Evolutionary conservation across 2,113 vertebrate genomes (phyloP).

Genomic region (Ovis canadensis): DNA sequence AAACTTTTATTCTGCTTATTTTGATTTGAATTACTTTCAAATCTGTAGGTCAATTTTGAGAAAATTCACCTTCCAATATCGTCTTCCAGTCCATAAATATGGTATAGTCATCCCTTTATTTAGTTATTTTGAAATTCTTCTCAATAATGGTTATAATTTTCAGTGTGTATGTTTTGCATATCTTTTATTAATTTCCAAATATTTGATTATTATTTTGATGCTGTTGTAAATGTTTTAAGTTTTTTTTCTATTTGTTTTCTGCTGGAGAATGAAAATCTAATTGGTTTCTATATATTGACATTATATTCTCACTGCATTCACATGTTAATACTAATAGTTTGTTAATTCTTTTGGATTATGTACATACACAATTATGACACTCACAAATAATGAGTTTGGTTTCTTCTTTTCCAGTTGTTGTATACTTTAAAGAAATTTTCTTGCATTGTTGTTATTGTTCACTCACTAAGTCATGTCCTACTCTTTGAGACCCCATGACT

Average conservation of each 20-base stretch:
- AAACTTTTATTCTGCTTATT: not conserved
- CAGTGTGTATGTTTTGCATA: not conserved
- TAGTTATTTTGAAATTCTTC: not conserved
- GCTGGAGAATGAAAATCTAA: not conserved
- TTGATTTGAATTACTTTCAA: not conserved
- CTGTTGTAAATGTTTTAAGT: not conserved
- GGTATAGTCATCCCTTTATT: not conserved
- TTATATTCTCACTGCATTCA: not conserved
- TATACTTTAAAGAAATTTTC: not conserved
- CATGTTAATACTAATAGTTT: not conserved
- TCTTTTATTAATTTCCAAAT: not conserved
- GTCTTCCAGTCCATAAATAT: not conserved
- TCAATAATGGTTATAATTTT: not conserved
- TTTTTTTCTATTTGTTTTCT: not conserved
- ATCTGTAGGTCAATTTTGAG: not conserved
- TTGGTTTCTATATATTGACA: not conserved
- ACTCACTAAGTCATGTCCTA: not conserved
- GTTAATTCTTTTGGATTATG: not conserved
- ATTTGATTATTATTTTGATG: not conserved
- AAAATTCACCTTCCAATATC: not conserved
- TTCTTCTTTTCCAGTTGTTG: not conserved
- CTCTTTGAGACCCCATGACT: not conserved
- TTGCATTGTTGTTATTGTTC: not conserved
- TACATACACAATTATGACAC: not conserved
- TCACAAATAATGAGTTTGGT: not conserved